Base-by-base conservation (phyloP, 2,113 vertebrate species). In the Psilopsiagon aymara region DNA sequence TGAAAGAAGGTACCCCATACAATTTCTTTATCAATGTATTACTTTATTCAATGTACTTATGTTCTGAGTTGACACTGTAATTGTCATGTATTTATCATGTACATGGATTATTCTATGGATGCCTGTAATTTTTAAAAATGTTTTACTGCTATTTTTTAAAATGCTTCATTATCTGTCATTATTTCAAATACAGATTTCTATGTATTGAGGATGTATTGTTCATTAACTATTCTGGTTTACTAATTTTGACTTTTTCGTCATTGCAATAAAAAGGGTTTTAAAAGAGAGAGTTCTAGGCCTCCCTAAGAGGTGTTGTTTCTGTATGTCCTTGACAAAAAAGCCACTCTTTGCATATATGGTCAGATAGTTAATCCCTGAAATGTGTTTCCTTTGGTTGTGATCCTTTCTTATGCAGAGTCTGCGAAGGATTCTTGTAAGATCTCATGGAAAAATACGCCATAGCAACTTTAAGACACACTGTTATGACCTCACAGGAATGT, bases 391-490 rank as follows among this genome's bases (percentile, higher is more conserved):
- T 37, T 43, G 21, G 2, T 12, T 73, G 13, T 24, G 46, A 21
- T 82, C 21, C 12, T 67, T 6, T 73, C 76, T 52, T 52, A 82
- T 18, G 27, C 60, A 69, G 17, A 78, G 9, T 39, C 25, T 78
- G 25, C 15, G 64, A 78, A 86, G 7, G 20, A 29, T 87, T 70
- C 35, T 80, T 84, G 31, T 57, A 59, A 59, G 46, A 47, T 47
- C 7, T 74, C 27, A 33, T 0, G 0, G 3, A 28, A 5, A 1
- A 2, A 25, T 25, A 86, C 4, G 43, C 12, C 14, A 39, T 4
- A 68, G 19, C 10, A 39, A 49, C 17, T 75, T 27, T 46, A 33
- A 53, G 19, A 11, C 8, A 63, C 12, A 6, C 1, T 1, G 7
- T 13, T 44, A 14, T 35, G 13, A 88, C 12, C 11, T 63, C 47